Conservation (phyloP, 2,113 vertebrate species). For the Pitta sordida region DNA sequence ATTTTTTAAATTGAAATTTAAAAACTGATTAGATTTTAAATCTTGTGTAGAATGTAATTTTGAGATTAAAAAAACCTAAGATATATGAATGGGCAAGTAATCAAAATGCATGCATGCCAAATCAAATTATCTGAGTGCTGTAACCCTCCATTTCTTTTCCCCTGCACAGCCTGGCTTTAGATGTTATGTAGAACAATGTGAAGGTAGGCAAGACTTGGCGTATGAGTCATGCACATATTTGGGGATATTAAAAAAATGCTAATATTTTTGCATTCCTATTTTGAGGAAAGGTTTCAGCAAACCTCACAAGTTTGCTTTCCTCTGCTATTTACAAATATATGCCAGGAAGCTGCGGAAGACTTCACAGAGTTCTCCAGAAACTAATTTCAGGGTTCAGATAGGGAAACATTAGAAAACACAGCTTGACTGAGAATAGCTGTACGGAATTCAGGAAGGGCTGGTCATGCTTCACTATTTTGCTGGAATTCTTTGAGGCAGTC, state of each 20-base stretch:
- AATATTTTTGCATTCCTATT: not conserved
- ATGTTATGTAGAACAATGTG: not conserved
- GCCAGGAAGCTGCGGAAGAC: not conserved
- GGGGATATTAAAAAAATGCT: not conserved
- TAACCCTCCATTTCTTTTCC: not conserved
- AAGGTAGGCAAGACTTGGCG: not conserved
- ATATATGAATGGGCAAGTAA: not conserved
- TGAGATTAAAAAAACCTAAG: not conserved
- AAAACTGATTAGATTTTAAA: not conserved
- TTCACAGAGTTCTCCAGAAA: not conserved
- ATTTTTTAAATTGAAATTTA: not conserved
- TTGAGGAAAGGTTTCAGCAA: not conserved
- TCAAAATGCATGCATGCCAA: not conserved
- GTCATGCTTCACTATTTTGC: conserved; percentile 32
- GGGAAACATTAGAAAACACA: not conserved
- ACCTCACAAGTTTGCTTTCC: not conserved
- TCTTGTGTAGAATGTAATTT: not conserved
- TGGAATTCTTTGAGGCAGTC: conserved; percentile 59
- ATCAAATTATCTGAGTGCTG: not conserved
- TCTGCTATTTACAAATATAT: not conserved
- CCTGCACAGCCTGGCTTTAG: not conserved
- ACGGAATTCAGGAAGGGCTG: conserved; percentile 42
- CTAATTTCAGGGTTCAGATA: not conserved
- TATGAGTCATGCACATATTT: not conserved
- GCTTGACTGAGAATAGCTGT: conserved; percentile 26